Base-by-base conservation (phyloP, 2,113 vertebrate genomes). In the Panthera leo region DNA sequence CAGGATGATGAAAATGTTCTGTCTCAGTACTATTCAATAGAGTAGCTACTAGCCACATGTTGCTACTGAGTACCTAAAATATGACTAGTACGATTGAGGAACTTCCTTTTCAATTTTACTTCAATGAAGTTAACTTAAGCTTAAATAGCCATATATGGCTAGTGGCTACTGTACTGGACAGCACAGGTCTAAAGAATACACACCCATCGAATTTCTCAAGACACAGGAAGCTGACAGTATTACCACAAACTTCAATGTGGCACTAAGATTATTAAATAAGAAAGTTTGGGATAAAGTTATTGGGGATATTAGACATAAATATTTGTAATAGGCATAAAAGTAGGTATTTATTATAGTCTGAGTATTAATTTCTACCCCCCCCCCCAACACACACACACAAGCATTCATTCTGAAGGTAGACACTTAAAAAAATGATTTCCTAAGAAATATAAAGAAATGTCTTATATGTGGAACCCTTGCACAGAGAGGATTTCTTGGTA, bases 71-170 rank as follows among this genome's bases (percentile, higher is more conserved):
- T 12, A 68, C 14, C n/a, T n/a, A 18, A 58, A 85, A 4, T 82
- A 14, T 4, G 67, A 34, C 39, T 13, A 45, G 61, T 25, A 31
- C 0, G 0, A 58, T 0, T 3, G 2, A 53, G 18, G 53, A 75
- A 58, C 65, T 79, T 8, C 31, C 25, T 29, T 91, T 89, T 39
- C 19, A 25, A 21, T 12, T 65, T 71, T 45, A 71, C 58, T 53
- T 68, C 68, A 91, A 31, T 67, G 1, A 73, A 73, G 53, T 84
- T 70, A 65, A 78, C 45, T 92, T 73, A 63, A 45, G 23, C 48
- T n/a, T 63, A 55, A 84, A 73, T 29, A 65, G 65, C 34, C 75
- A 42, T 8, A 53, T n/a, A 73, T 42, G 27, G 55, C 63, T 39
- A 34, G 48, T 34, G 51, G 31, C 70, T 71, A 27, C 63, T 42